Evolutionary conservation across 2,113 vertebrate genomes (phyloP), one percentile per base, ranked within the genome.

Genomic region (Archilochus colubris): DNA sequence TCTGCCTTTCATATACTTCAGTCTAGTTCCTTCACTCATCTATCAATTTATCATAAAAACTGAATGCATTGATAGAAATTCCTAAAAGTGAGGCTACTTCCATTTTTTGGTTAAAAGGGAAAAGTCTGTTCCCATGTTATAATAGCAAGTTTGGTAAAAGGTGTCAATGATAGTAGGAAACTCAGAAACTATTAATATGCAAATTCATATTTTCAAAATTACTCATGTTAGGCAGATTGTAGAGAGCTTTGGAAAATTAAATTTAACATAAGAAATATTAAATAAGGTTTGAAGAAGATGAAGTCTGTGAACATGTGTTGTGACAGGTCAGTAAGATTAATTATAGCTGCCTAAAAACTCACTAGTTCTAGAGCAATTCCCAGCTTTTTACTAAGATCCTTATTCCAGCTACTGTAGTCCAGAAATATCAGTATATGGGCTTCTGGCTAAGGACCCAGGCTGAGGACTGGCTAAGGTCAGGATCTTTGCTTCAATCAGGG

Each of bases 221-320:
- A 53, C 8, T 87, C 66, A 18, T 18, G 16, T n/a, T 87, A 25
- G 9, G 14, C 43, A 87, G 18, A 61, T 6, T 31, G 4, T 43
- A 64, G 13, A 69, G 31, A 87, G 28, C 48, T 84, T 91, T 85
- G 53, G 85, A 87, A 94, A 94, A 87, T 59, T 75, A 87, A 75
- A 38, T 55, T 43, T 72, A 85, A 31, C 6, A 4, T 64, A 82
- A 87, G 36, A 85, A 89, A 50, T 72, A 70, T 46, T 82, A 84
- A 87, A 82, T 82, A 82, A 79, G 4, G 2, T 67, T 87, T 84
- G 38, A 89, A 75, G 28, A 95, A 87, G 20, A 27, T 67, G 61
- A 93, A 91, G 31, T 79, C 44, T 57, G 6, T 55, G 43, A 84
- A 59, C 5, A 36, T 46, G 33, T 70, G 89, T 89, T 78, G 27